A percentile compares a stretch with the other conserved stretches of the same genome.
Conservation (phyloP, 2,888 invertebrate species). For the Dryocosmus kuriphilus region DNA sequence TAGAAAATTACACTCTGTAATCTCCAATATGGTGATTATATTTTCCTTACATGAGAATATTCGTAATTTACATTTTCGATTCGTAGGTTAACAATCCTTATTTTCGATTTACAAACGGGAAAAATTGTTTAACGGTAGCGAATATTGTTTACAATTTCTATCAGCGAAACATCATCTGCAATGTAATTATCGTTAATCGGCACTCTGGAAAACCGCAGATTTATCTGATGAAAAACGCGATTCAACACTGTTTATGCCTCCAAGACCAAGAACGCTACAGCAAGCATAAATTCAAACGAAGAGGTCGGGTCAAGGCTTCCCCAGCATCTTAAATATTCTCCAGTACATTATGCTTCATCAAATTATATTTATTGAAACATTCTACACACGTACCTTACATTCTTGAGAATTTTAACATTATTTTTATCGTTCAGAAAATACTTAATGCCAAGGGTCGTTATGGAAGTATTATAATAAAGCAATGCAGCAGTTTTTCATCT, state of each 20-base stretch:
- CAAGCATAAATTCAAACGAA: conserved; percentile 38
- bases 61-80: background rate
- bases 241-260: conserved; percentile 8
- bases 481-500: conserved; percentile 7
- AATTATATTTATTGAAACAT: conserved; percentile 10
- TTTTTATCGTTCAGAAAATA: background rate
- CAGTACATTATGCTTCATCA: conserved; percentile 16
- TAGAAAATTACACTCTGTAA: background rate
- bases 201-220: background rate
- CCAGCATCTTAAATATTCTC: conserved; percentile 14
- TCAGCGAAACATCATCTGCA: conserved; percentile 47
- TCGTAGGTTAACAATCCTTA: background rate
- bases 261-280: conserved; percentile 36
- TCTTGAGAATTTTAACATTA: background rate
- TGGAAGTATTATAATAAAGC: background rate
- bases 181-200: background rate
- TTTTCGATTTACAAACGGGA: background rate
- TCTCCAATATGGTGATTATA: background rate
- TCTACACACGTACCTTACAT: conserved; percentile 14
- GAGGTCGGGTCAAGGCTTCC: conserved; percentile 36
- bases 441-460: background rate
- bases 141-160: conserved; percentile 19
- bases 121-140: background rate
- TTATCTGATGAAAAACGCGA: background rate
- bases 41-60: background rate